These are phyloP conservation scores for Parasteatoda tepidariorum DNA, from an alignment of 1,140 invertebrate genomes.

Conservation along the genomic window DNA sequence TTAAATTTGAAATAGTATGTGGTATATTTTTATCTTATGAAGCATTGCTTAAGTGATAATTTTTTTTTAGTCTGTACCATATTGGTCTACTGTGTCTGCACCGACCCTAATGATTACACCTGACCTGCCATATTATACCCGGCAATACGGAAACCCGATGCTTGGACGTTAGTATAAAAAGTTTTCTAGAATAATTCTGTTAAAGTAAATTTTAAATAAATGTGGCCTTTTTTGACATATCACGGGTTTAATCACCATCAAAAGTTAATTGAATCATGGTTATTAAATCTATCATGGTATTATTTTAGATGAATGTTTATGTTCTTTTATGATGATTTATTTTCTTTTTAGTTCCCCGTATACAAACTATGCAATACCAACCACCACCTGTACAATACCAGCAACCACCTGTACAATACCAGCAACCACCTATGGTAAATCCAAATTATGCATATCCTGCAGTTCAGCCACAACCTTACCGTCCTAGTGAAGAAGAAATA, in stretches of 20 bases:
- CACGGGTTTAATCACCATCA: no score
- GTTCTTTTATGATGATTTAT: neutral
- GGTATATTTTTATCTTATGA: neutral
- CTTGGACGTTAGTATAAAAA: no score
- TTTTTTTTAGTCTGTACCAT: slow-evolving; percentile 26
- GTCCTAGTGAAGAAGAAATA: slow-evolving; percentile 31
- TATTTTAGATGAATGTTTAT: no score
- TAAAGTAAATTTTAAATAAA: no score
- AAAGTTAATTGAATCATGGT: no score
- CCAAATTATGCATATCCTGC: slow-evolving; percentile 3
- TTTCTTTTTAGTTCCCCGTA: neutral
- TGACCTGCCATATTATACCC: neutral
- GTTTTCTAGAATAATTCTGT: no score
- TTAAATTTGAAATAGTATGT: neutral
- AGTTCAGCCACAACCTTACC: slow-evolving; percentile 18
- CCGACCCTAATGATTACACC: slow-evolving; percentile 27
- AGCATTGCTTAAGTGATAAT: neutral
- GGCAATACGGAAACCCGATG: no score
- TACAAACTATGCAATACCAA: no score
- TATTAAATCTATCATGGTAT: no score
- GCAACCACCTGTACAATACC: neutral
- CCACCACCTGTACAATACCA: no score
- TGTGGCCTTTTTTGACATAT: no score
- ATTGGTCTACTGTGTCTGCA: slow-evolving; percentile 11
- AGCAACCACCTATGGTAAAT: slow-evolving; percentile 19